Evolutionary conservation across 2,797 vertebrate genomes (phyloP).

Genomic region (Aeoliscus strigatus): DNA sequence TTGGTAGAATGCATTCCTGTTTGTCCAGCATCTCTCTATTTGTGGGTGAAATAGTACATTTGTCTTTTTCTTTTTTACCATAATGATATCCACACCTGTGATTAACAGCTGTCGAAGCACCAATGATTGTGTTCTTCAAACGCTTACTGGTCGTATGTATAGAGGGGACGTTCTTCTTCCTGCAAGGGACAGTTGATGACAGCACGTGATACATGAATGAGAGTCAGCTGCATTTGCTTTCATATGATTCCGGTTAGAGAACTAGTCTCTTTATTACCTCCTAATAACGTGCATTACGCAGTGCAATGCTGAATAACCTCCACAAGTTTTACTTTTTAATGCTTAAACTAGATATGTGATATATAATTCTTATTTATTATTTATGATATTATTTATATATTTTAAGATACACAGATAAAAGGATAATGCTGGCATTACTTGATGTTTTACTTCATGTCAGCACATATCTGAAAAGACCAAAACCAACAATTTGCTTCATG

Average conservation of each 20-base stretch:
- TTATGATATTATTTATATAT: too few species aligned
- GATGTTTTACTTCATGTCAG: slow-evolving; percentile 4
- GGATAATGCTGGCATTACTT: slow-evolving; percentile 8
- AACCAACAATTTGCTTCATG: slow-evolving; percentile 7
- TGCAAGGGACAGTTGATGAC: slow-evolving; percentile 30
- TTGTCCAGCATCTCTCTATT: slow-evolving; percentile 83
- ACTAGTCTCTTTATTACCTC: slow-evolving; percentile 25
- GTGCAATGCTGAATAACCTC: slow-evolving; percentile 12
- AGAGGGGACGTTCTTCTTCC: slow-evolving; percentile 44
- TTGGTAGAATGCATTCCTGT: slow-evolving; percentile 90
- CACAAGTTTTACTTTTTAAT: too few species aligned
- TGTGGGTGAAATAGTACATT: slow-evolving; percentile 74
- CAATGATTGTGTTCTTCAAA: slow-evolving; percentile 61
- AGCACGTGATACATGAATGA: slow-evolving; percentile 43
- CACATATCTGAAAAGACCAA: slow-evolving; percentile 33
- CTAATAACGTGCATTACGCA: slow-evolving; percentile 28
- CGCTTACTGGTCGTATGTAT: slow-evolving; percentile 32
- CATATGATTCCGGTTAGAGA: slow-evolving; percentile 24
- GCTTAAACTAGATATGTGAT: slow-evolving; percentile 15
- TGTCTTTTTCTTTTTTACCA: slow-evolving; percentile 66
- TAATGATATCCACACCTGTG: slow-evolving; percentile 62
- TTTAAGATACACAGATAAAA: slow-evolving; percentile 5
- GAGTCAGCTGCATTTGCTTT: slow-evolving; percentile 40
- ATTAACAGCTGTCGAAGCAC: slow-evolving; percentile 64
- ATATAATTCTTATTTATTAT: background rate